phyloP scores from a whole-genome alignment of 1,140 invertebrate genomes.

The Xylocopa sonorina region DNA sequence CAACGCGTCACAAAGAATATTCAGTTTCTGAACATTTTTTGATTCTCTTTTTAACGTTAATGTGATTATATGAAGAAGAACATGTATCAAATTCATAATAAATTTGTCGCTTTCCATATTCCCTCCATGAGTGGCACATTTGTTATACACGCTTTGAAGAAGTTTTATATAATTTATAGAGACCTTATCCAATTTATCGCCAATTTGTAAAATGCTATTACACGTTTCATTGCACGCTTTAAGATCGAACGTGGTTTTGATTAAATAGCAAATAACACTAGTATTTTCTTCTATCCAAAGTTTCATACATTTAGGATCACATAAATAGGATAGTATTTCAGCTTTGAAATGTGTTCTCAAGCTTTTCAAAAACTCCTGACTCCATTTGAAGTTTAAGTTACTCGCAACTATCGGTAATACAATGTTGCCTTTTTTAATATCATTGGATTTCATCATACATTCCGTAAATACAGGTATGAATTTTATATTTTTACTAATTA shows the following conservation, averaged over 20 bases:
- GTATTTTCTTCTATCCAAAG: slow-evolving; percentile 73
- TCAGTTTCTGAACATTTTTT: slow-evolving; percentile 78
- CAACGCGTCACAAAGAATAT: slow-evolving; percentile 76
- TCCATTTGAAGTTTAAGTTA: slow-evolving; percentile 71
- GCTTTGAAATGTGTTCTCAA: slow-evolving; percentile 63
- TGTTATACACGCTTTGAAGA: slow-evolving; percentile 76
- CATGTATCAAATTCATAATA: slow-evolving; percentile 82
- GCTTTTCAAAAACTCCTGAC: slow-evolving; percentile 69
- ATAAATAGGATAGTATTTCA: slow-evolving; percentile 72
- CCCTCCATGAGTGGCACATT: slow-evolving; percentile 61
- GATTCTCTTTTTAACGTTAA: slow-evolving; percentile 83
- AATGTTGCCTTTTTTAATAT: slow-evolving; percentile 62
- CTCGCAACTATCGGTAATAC: slow-evolving; percentile 73
- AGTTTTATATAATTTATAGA: slow-evolving; percentile 74
- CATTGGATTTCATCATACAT: slow-evolving; percentile 55
- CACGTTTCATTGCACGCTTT: slow-evolving; percentile 69
- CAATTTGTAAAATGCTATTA: slow-evolving; percentile 69
- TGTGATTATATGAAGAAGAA: slow-evolving; percentile 82
- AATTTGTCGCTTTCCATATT: slow-evolving; percentile 73
- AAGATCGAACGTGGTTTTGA: slow-evolving; percentile 70
- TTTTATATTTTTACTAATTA: slow-evolving; percentile 68
- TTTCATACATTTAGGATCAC: slow-evolving; percentile 53
- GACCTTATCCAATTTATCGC: slow-evolving; percentile 74
- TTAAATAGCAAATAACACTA: slow-evolving; percentile 68
- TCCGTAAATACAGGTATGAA: slow-evolving; percentile 68